phyloP scores from a whole-genome alignment of 1,140 invertebrate species.

The Apolygus lucorum region DNA sequence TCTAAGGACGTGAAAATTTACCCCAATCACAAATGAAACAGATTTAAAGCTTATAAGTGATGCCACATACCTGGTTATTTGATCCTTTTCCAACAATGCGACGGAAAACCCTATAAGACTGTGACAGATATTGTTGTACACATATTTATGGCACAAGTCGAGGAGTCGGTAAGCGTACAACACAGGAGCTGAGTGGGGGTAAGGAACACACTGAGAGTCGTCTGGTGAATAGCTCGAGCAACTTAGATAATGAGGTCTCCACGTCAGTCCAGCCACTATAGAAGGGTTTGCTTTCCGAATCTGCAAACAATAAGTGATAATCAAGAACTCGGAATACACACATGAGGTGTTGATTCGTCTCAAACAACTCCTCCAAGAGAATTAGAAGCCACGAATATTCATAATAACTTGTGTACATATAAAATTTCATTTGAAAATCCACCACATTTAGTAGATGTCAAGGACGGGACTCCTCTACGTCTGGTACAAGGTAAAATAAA shows the following conservation, averaged over 20 bases:
- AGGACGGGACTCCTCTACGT: no score
- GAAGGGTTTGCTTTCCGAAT: conserved; percentile 52
- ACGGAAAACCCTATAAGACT: conserved; percentile 51
- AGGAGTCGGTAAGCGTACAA: conserved; percentile 33
- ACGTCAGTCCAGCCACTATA: conserved; percentile 54
- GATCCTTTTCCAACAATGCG: conserved; percentile 59
- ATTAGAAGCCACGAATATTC: no score
- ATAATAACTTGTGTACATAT: conserved; percentile 27
- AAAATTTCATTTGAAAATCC: no score
- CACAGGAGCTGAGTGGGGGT: background rate
- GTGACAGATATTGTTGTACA: conserved; percentile 46
- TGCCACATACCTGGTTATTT: conserved; percentile 53
- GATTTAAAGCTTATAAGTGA: background rate
- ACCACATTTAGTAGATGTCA: no score
- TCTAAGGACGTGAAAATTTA: no score
- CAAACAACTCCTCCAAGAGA: no score
- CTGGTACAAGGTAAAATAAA: no score
- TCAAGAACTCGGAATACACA: no score
- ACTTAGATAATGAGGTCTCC: conserved; percentile 49
- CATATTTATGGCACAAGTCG: conserved; percentile 48
- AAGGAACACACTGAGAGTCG: conserved; percentile 38
- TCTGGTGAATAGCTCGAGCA: conserved; percentile 38
- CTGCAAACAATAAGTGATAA: conserved; percentile 40
- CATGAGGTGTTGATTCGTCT: no score
- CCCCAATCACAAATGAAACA: no score